Evolutionary conservation across 2,888 invertebrate species (phyloP).

Genomic region (Aphidoletes aphidimyza): DNA sequence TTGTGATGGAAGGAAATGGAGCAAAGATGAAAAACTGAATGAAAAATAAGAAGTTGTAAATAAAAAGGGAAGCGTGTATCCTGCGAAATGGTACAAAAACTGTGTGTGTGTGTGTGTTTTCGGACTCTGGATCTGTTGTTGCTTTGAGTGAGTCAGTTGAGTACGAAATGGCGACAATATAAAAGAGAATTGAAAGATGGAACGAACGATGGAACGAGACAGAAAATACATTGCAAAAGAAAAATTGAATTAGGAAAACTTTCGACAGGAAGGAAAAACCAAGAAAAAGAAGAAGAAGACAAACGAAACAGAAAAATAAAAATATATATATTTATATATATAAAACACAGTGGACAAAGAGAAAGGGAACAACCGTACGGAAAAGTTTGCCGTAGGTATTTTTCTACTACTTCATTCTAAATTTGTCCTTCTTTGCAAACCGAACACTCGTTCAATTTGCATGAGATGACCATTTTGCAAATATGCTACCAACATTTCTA

Average conservation of each 20-base stretch:
- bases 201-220: background rate
- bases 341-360: constrained; percentile 41
- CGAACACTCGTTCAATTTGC: background rate
- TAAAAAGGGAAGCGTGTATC: constrained; percentile 36
- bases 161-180: background rate
- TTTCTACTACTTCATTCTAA: background rate
- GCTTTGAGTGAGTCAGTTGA: background rate
- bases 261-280: constrained; percentile 54
- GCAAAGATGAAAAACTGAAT: constrained; percentile 26
- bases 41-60: constrained; percentile 45
- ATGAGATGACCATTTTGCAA: background rate
- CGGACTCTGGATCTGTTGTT: background rate
- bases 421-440: background rate
- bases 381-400: constrained; percentile 48
- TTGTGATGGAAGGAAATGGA: background rate
- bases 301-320: constrained; percentile 13
- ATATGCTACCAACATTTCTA: background rate
- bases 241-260: constrained; percentile 52
- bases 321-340: no score
- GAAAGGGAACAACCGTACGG: constrained; percentile 2
- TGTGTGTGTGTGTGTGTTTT: background rate
- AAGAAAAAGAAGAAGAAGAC: constrained; percentile 29
- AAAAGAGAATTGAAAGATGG: background rate
- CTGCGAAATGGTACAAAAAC: background rate
- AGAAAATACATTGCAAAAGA: background rate